Evolutionary conservation across 2,888 invertebrate genomes (phyloP), one percentile per base, ranked within the genome.

Genomic region (Carterocephalus palaemon): DNA sequence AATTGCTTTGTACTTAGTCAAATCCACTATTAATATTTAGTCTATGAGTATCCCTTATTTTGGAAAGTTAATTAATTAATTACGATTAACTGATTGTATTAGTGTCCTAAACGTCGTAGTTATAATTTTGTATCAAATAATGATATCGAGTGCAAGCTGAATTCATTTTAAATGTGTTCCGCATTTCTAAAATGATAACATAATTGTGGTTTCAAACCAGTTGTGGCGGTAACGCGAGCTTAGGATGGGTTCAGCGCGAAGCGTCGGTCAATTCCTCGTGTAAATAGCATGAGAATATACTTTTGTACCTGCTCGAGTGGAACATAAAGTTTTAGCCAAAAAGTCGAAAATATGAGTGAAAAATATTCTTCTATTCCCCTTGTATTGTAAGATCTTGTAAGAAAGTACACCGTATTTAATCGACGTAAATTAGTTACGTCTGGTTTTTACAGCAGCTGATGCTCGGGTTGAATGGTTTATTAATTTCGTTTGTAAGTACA

Each of bases 281-380:
- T 81, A 78, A 70, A 77, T 78, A 81, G 58, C 60, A 54, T 48
- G 51, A 61, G 60, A 63, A 63, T 62, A 79, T 79, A 83, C 82
- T 79, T 79, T 79, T 81, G 83, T 83, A 83, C 82, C 82, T 84
- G 82, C 76, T 72, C 59, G 65, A 67, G 66, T 65, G 70, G 67
- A 74, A 73, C 60, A 59, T 67, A 72, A 63, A 63, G 64, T 65
- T 64, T 70, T 34, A 43, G 36, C 34, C 34, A 36, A 34, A 28
- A 60, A 63, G 60, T n/a, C n/a, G 59, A 37, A 42, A 37, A 19
- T 37, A 37, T 37, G 31, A 41, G 34, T 20, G 22, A 43, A 36
- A 34, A 36, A 43, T 41, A 36, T 33, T 36, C 22, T 37, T 37
- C 31, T 31, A 45, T 37, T 37, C 43, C 36, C 43, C 31, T 24